Evolutionary conservation across 2,888 invertebrate genomes (phyloP).

Genomic region (Penaeus monodon): DNA sequence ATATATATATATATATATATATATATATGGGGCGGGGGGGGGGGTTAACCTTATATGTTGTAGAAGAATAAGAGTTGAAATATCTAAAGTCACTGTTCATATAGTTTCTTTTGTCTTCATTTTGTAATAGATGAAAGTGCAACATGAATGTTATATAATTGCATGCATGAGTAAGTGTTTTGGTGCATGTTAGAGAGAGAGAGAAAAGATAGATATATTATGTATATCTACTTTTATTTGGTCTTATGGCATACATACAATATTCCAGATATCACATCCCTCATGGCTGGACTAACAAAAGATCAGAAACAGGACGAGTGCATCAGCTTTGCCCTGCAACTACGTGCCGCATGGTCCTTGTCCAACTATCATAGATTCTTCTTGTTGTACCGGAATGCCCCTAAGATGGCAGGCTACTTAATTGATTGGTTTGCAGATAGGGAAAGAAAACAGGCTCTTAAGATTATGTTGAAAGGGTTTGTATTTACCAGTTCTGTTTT

Average conservation of each 20-base stretch:
- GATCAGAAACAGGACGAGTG: slow-evolving; percentile 85
- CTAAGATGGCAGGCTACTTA: slow-evolving; percentile 95
- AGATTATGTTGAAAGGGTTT: slow-evolving; percentile 96
- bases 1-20: too few species aligned
- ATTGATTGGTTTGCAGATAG: slow-evolving; percentile 98
- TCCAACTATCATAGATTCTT: slow-evolving; percentile 93
- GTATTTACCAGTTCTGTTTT: slow-evolving; percentile 73
- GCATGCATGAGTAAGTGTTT: too few species aligned
- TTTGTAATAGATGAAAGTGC: too few species aligned
- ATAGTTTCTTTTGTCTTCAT: too few species aligned
- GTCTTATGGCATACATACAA: slow-evolving; percentile 59
- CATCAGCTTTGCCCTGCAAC: slow-evolving; percentile 86
- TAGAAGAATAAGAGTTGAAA: too few species aligned
- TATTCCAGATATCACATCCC: slow-evolving; percentile 90
- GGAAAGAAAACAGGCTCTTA: slow-evolving; percentile 91
- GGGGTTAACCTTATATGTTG: too few species aligned
- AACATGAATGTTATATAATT: too few species aligned
- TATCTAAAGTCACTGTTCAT: too few species aligned
- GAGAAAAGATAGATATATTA: not conserved
- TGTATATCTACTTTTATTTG: slow-evolving; percentile 11
- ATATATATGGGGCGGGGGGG: too few species aligned
- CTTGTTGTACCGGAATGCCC: slow-evolving; percentile 87
- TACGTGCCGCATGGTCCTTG: slow-evolving; percentile 93
- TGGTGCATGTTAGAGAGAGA: too few species aligned
- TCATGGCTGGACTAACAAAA: slow-evolving; percentile 83